Conservation (phyloP, 1,140 invertebrate species). For the Gryllus bimaculatus region DNA sequence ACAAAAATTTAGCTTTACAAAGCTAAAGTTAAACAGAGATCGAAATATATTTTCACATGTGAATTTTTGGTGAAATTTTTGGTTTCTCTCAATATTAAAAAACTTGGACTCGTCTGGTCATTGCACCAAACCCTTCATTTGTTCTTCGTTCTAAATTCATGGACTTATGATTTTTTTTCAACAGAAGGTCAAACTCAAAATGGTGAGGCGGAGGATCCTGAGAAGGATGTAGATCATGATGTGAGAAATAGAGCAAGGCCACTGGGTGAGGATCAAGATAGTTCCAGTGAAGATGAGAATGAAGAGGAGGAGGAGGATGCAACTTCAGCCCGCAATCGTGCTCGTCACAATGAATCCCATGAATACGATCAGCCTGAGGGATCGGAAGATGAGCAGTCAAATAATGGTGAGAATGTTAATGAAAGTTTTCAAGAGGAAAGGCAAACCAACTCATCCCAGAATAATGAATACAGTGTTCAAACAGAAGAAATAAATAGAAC, state of each 20-base stretch:
- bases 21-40: no score
- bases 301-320: conserved; percentile 44
- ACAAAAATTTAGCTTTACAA: no score
- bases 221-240: conserved; percentile 21
- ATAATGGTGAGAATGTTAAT: not conserved
- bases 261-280: conserved; percentile 42
- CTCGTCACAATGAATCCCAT: conserved; percentile 50
- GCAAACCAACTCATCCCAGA: no score
- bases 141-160: no score
- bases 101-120: no score
- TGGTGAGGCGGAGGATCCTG: conserved; percentile 27
- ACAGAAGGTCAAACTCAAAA: conserved; percentile 34
- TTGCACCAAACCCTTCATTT: no score
- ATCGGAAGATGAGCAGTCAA: conserved; percentile 43
- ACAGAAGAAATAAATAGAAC: no score
- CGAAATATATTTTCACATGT: no score
- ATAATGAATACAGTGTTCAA: no score
- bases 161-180: not conserved
- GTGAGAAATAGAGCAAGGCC: conserved; percentile 19
- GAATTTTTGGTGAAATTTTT: no score
- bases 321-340: conserved; percentile 44
- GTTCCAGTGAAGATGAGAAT: conserved; percentile 53
- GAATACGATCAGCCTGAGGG: conserved; percentile 76
- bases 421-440: no score
- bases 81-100: no score